phyloP scores from a whole-genome alignment of 1,140 invertebrate species.

The Goniozus legneri region DNA sequence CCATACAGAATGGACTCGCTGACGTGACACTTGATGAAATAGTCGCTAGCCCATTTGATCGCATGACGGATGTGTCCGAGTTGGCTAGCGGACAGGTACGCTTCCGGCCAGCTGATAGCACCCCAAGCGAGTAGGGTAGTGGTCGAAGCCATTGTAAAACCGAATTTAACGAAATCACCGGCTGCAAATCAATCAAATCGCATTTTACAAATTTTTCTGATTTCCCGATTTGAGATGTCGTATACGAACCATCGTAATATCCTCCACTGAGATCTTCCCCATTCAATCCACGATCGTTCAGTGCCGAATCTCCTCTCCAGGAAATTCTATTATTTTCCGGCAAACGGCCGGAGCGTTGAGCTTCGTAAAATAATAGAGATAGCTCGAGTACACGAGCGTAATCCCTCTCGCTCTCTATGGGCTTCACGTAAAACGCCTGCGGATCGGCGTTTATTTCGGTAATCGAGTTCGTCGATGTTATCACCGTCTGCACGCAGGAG shows the following conservation, averaged over 20 bases:
- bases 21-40: conserved; percentile 62
- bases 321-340: conserved; percentile 56
- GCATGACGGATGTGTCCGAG: conserved; percentile 48
- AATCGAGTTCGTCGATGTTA: conserved; percentile 7
- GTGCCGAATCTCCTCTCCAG: conserved; percentile 61
- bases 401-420: conserved; percentile 37
- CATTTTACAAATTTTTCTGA: neutral
- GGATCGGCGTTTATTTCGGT: conserved; percentile 5
- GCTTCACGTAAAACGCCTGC: conserved; percentile 14
- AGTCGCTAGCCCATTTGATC: conserved; percentile 63
- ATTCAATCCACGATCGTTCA: conserved; percentile 54
- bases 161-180: conserved; percentile 66
- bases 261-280: conserved; percentile 64
- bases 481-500: too few relatives aligned
- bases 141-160: conserved; percentile 62
- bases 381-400: conserved; percentile 55
- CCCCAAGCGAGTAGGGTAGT: conserved; percentile 63
- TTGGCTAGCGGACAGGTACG: conserved; percentile 52
- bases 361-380: conserved; percentile 65
- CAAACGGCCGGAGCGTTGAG: conserved; percentile 63
- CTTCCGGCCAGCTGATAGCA: conserved; percentile 55
- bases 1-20: conserved; percentile 57
- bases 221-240: neutral
- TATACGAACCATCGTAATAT: conserved; percentile 71
- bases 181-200: conserved; percentile 41